A percentile compares a stretch with the other conserved stretches of the same genome.
Evolutionary conservation across 2,888 invertebrate species (phyloP).

Genomic region (Andrena minutula): DNA sequence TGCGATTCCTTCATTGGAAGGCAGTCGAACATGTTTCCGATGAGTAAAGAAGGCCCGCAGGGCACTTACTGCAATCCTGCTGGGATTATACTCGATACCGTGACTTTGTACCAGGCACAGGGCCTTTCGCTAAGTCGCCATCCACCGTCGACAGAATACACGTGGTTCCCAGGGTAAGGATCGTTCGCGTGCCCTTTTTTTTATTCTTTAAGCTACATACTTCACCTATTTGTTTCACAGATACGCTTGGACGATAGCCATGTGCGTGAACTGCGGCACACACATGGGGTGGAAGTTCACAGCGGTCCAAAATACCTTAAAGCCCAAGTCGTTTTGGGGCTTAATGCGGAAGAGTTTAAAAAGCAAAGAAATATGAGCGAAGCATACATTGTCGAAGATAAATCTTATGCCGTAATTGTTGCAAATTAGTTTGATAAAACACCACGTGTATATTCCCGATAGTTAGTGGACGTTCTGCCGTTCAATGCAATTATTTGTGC

Average conservation of each 20-base stretch:
- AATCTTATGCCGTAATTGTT: slow-evolving; percentile 8
- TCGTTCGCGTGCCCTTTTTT: not conserved
- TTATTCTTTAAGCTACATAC: not conserved
- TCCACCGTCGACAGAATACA: slow-evolving; percentile 89
- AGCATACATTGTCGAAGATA: not conserved
- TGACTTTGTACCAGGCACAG: slow-evolving; percentile 88
- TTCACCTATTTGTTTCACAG: slow-evolving; percentile 82
- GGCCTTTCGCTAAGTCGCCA: slow-evolving; percentile 86
- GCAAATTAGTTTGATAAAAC: slow-evolving; percentile 35
- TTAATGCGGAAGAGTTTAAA: slow-evolving; percentile 87
- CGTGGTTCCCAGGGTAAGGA: slow-evolving; percentile 93
- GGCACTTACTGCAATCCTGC: slow-evolving; percentile 93
- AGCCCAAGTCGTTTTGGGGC: slow-evolving; percentile 90
- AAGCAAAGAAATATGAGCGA: slow-evolving; percentile 44
- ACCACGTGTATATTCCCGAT: slow-evolving; percentile 27
- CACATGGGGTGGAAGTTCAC: slow-evolving; percentile 94
- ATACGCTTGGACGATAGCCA: slow-evolving; percentile 92
- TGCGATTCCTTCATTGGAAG: slow-evolving; percentile 87
- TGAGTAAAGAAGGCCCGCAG: slow-evolving; percentile 93
- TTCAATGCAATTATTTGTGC: slow-evolving; percentile 24
- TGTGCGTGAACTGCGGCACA: slow-evolving; percentile 88
- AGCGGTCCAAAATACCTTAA: slow-evolving; percentile 87
- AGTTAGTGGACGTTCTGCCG: slow-evolving; percentile 15
- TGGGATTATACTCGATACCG: slow-evolving; percentile 92
- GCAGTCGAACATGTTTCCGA: slow-evolving; percentile 91